Evolutionary conservation across 2,888 invertebrate genomes (phyloP).

Genomic region (Limnephilus auricula): DNA sequence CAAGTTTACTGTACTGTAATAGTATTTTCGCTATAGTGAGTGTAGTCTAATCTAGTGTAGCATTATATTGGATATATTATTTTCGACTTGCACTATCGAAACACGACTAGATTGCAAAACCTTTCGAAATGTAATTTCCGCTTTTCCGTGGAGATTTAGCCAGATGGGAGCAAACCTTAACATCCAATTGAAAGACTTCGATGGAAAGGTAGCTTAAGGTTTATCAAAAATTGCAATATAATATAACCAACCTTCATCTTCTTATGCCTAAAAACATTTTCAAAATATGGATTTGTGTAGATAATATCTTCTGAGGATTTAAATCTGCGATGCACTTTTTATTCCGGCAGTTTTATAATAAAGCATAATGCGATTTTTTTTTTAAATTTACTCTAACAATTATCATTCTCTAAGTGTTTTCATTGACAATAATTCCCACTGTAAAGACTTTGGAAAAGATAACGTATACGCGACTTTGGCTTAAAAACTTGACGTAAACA

Average conservation of each 20-base stretch:
- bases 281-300: too few species aligned
- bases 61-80: neutral
- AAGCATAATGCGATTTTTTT: too few species aligned
- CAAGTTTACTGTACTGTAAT: neutral
- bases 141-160: neutral
- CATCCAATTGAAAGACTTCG: neutral
- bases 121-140: neutral
- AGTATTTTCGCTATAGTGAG: neutral
- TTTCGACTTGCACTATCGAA: neutral
- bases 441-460: too few species aligned
- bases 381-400: too few species aligned
- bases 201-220: neutral
- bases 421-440: too few species aligned
- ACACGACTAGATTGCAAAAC: neutral
- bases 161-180: neutral
- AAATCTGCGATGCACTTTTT: too few species aligned
- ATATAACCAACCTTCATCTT: neutral
- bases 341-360: too few species aligned
- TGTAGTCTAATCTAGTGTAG: neutral
- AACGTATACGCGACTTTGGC: too few species aligned
- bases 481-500: too few species aligned
- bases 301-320: too few species aligned
- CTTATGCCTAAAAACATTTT: too few species aligned
- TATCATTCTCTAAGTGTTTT: too few species aligned
- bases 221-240: neutral